Conservation (phyloP, 2,888 invertebrate genomes). For the Eilema caniola region DNA sequence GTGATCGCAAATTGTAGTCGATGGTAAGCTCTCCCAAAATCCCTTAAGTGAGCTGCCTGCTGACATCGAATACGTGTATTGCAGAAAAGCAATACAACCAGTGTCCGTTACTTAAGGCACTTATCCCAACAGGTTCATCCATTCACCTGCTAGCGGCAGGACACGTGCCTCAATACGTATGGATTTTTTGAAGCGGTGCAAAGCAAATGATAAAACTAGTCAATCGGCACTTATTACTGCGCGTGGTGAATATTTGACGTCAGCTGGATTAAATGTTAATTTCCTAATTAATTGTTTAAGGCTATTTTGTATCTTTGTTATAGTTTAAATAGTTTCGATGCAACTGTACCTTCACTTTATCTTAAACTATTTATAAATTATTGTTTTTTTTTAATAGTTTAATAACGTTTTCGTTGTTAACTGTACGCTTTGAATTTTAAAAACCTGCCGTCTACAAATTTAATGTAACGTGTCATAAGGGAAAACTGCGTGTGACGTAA, state of each 20-base stretch:
- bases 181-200: not conserved
- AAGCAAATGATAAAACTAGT: not conserved
- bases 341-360: not conserved
- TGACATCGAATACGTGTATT: no score
- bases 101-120: not conserved
- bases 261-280: not conserved
- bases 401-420: not conserved
- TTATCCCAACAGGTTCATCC: not conserved
- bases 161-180: no score
- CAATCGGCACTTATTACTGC: not conserved
- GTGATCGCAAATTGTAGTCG: no score
- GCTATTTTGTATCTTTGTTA: not conserved
- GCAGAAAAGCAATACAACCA: not conserved
- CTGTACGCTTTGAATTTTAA: not conserved
- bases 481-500: constrained; percentile 1
- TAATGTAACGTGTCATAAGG: not conserved
- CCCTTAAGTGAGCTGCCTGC: not conserved
- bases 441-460: not conserved
- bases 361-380: not conserved
- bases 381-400: not conserved
- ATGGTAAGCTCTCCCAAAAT: no score
- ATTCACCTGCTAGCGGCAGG: not conserved
- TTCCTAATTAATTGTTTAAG: not conserved
- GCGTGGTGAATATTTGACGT: not conserved
- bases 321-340: not conserved